Evolutionary conservation across 2,113 vertebrate genomes (phyloP).

Genomic region (Arizona elegans): DNA sequence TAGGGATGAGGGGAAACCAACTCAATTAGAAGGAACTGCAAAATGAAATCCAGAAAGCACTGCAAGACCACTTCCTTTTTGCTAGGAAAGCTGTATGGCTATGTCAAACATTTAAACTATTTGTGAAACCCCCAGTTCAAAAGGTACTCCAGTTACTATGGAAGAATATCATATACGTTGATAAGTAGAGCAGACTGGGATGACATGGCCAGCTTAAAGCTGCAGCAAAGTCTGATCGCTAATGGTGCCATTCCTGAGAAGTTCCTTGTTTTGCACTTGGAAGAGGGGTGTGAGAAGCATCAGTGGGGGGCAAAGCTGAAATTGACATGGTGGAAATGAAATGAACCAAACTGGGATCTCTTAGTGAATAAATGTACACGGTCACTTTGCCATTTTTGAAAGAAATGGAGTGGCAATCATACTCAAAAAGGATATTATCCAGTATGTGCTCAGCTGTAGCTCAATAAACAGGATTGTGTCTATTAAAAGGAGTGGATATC

Average conservation of each 20-base stretch:
- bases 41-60: background rate
- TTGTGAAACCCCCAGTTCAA: background rate
- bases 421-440: background rate
- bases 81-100: background rate
- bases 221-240: background rate
- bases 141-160: background rate
- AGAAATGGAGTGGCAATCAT: background rate
- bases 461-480: background rate
- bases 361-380: background rate
- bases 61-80: background rate
- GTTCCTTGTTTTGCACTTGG: background rate
- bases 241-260: background rate
- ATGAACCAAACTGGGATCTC: background rate
- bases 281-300: background rate
- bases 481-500: background rate
- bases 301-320: background rate
- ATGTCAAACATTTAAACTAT: background rate
- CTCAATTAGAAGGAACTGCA: background rate
- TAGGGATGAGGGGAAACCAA: background rate
- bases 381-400: background rate
- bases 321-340: background rate
- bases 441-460: background rate
- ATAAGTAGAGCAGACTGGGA: background rate
- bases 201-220: background rate
- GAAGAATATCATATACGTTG: background rate